Conservation (phyloP, 1,140 invertebrate species). For the Nymphalis io region DNA sequence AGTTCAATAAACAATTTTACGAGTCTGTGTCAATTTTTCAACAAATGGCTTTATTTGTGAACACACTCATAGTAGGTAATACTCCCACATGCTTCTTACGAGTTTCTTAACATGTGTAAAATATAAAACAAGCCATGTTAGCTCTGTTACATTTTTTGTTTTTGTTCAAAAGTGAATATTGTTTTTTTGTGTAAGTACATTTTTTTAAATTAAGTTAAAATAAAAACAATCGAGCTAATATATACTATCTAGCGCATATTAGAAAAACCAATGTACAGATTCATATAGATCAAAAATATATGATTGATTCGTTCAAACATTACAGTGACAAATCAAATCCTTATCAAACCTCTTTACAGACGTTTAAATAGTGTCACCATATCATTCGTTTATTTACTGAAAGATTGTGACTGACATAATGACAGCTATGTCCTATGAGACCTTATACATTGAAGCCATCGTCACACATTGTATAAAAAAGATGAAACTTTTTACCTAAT, state of each 20-base stretch:
- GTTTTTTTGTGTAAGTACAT: too few species aligned
- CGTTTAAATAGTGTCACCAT: background rate
- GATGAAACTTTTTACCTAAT: background rate
- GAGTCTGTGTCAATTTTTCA: conserved; percentile 56
- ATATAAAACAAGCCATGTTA: conserved; percentile 27
- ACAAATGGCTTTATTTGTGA: conserved; percentile 68
- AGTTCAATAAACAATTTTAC: conserved; percentile 47
- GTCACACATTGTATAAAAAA: background rate
- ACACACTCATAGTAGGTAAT: conserved; percentile 49
- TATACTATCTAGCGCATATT: too few species aligned
- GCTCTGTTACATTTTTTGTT: background rate
- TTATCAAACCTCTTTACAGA: conserved; percentile 1
- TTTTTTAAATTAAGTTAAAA: too few species aligned
- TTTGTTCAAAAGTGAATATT: background rate
- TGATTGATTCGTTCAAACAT: background rate
- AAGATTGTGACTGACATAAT: background rate
- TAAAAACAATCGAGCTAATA: too few species aligned
- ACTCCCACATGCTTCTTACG: conserved; percentile 50
- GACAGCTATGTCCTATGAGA: background rate
- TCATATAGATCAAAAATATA: background rate
- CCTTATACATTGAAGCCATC: background rate
- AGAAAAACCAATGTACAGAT: too few species aligned
- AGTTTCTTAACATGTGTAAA: conserved; percentile 35
- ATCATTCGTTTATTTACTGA: conserved; percentile 7
- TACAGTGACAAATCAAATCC: background rate